Evolutionary conservation across 2,797 vertebrate genomes (phyloP).

Genomic region (Trachops cirrhosus): DNA sequence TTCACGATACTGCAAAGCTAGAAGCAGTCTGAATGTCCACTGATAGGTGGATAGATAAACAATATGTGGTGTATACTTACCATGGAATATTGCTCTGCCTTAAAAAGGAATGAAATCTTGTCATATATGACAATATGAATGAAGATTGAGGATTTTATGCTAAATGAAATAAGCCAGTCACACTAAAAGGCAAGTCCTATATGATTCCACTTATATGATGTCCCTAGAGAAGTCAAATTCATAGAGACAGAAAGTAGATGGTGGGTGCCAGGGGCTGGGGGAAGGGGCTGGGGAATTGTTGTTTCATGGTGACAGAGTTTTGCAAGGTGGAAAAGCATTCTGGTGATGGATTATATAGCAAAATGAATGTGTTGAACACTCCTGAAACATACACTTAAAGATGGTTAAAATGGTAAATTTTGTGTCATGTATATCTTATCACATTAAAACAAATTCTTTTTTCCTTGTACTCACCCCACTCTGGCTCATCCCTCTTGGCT

Average conservation of each 20-base stretch:
- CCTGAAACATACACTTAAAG: not conserved
- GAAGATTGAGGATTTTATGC: not conserved
- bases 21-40: not conserved
- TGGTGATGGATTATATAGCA: not conserved
- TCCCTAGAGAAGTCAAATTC: not conserved
- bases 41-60: not conserved
- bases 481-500: constrained; percentile 47
- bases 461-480: constrained; percentile 58
- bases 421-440: not conserved
- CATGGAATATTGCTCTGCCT: not conserved
- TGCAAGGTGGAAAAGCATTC: not conserved
- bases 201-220: not conserved
- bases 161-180: not conserved
- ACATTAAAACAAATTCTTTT: not conserved
- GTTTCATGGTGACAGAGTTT: not conserved
- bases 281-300: not conserved
- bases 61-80: not conserved
- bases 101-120: not conserved
- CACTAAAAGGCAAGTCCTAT: not conserved
- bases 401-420: not conserved
- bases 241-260: not conserved
- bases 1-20: not conserved
- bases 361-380: not conserved
- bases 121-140: too few relatives aligned
- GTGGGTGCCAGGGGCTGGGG: not conserved